A percentile compares a stretch with the other conserved stretches of the same genome.
These are phyloP conservation scores for Seriola rivoliana DNA, from an alignment of 2,113 vertebrate genomes.

Conservation along the genomic window DNA sequence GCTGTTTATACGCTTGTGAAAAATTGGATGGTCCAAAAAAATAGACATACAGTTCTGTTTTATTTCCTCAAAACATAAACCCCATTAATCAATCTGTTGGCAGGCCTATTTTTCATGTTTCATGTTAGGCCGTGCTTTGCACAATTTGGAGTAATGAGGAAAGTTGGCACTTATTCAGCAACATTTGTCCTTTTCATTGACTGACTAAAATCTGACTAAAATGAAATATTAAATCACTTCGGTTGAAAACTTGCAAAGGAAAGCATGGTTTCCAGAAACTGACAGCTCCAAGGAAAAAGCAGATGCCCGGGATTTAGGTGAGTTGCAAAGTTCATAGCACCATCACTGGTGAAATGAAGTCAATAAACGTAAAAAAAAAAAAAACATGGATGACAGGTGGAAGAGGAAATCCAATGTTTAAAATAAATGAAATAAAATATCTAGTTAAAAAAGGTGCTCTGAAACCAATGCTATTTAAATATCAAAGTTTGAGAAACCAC, in stretches of 20 bases:
- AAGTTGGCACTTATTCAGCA: not conserved
- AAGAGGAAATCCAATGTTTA: not conserved
- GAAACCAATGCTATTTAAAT: not conserved
- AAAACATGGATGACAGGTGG: not conserved
- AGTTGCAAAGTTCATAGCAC: not conserved
- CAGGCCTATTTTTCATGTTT: not conserved
- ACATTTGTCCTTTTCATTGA: not conserved
- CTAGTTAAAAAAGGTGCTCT: not conserved
- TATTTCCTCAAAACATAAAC: constrained; percentile 32
- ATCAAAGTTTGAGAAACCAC: not conserved
- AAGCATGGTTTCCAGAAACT: not conserved
- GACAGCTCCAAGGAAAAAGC: not conserved
- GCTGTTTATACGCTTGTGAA: not conserved
- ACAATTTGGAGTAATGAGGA: not conserved
- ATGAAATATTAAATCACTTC: not conserved
- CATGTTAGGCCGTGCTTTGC: not conserved
- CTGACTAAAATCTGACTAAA: not conserved
- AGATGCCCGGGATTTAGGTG: not conserved
- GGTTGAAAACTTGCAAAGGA: not conserved
- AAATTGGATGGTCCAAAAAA: not conserved
- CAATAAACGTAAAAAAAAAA: not conserved
- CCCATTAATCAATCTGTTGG: constrained; percentile 24
- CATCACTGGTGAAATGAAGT: not conserved
- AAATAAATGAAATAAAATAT: not conserved
- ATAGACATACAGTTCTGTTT: not conserved